Evolutionary conservation across 2,113 vertebrate genomes (phyloP).

Genomic region (Antennarius striatus): DNA sequence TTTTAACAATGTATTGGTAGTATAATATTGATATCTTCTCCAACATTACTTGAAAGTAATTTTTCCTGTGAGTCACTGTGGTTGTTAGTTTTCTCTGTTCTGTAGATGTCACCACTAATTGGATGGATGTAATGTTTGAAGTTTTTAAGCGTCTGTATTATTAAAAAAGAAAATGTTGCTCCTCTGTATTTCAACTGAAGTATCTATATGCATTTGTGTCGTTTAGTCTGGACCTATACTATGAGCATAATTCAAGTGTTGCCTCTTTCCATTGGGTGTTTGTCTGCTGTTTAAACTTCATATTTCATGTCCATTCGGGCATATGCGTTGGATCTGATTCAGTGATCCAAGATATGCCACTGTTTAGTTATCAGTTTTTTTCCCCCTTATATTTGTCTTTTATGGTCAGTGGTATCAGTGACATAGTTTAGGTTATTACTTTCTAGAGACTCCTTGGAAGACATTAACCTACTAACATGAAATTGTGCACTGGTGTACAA

Average conservation of each 20-base stretch:
- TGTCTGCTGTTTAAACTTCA: conserved; percentile 45
- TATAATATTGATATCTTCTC: conserved; percentile 61
- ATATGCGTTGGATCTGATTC: conserved; percentile 36
- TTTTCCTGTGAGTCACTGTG: conserved; percentile 39
- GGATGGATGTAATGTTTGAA: conserved; percentile 63
- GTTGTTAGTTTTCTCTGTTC: conserved; percentile 26
- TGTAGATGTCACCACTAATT: conserved; percentile 40
- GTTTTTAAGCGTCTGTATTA: conserved; percentile 54
- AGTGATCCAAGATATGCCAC: conserved; percentile 35
- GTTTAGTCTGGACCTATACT: conserved; percentile 59
- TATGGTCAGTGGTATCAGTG: conserved; percentile 43
- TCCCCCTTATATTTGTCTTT: conserved; percentile 14
- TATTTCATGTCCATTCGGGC: conserved; percentile 30
- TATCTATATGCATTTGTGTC: conserved; percentile 65
- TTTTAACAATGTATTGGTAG: conserved; percentile 45
- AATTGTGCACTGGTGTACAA: conserved; percentile 40
- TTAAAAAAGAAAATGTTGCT: conserved; percentile 52
- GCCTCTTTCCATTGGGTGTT: conserved; percentile 33
- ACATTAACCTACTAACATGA: conserved; percentile 45
- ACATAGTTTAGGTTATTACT: conserved; percentile 44
- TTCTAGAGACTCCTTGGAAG: conserved; percentile 54
- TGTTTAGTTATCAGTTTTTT: conserved; percentile 22
- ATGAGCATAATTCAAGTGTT: conserved; percentile 46
- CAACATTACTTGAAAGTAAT: conserved; percentile 64
- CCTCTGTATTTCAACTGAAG: conserved; percentile 58